Percentiles rank a stretch among this genome's conserved stretches.
These are phyloP conservation scores for Papilio polytes DNA, from an alignment of 1,140 invertebrate species.

Conservation along the genomic window DNA sequence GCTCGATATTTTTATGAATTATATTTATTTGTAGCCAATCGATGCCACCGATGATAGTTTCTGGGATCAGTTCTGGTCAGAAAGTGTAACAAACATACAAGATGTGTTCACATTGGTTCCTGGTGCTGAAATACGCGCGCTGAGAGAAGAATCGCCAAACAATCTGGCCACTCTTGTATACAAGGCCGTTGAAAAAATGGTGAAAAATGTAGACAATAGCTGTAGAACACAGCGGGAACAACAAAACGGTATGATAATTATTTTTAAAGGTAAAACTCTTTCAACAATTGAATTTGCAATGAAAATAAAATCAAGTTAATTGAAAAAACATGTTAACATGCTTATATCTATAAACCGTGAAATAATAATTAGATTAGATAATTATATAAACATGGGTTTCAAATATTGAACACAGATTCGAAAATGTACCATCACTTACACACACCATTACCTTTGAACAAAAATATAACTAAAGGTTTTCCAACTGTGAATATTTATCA, in stretches of 20 bases:
- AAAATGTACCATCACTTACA: not conserved
- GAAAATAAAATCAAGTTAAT: not conserved
- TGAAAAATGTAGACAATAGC: slow-evolving; percentile 96
- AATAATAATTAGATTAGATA: slow-evolving; percentile 11
- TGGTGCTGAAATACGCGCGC: slow-evolving; percentile 95
- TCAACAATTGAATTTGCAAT: not conserved
- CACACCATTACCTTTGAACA: not conserved
- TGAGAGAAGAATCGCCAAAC: slow-evolving; percentile 98
- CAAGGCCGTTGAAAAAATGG: slow-evolving; percentile 98
- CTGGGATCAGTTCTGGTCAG: slow-evolving; percentile 99
- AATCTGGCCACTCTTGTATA: slow-evolving; percentile 99
- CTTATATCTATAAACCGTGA: not conserved
- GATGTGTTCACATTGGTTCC: slow-evolving; percentile 99
- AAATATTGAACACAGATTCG: not conserved
- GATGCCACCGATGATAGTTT: slow-evolving; percentile 96
- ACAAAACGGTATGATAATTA: slow-evolving; percentile 89
- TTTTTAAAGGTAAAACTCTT: not conserved
- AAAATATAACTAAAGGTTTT: not conserved
- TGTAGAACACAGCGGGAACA: slow-evolving; percentile 97
- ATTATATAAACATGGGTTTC: not conserved
- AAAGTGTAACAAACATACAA: slow-evolving; percentile 96
- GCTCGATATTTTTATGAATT: slow-evolving; percentile 53
- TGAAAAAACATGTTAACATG: slow-evolving; percentile 18
- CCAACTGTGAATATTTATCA: too few species aligned
- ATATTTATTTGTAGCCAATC: slow-evolving; percentile 88